Conservation (phyloP, 1,140 invertebrate genomes). For the Camponotus vicinus region DNA sequence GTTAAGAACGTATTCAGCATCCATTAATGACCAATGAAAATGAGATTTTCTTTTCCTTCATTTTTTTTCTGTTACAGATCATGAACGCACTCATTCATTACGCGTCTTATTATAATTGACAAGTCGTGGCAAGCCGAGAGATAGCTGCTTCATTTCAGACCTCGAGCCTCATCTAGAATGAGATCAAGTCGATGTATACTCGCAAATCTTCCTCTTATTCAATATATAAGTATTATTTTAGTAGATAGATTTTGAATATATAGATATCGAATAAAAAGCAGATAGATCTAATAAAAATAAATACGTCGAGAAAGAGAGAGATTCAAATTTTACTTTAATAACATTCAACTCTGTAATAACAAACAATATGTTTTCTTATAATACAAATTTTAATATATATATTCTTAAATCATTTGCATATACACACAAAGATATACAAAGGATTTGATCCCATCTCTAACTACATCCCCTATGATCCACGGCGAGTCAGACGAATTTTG, state of each 20-base stretch:
- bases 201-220: slow-evolving; percentile 8
- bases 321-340: slow-evolving; percentile 2
- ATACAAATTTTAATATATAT: background rate
- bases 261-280: background rate
- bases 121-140: slow-evolving; percentile 42
- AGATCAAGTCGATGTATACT: slow-evolving; percentile 7
- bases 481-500: slow-evolving; percentile 34
- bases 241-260: background rate
- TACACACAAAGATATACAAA: background rate
- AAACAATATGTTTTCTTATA: background rate
- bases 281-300: background rate
- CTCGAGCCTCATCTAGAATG: slow-evolving; percentile 15
- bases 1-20: slow-evolving; percentile 66
- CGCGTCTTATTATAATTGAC: slow-evolving; percentile 71
- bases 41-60: slow-evolving; percentile 49
- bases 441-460: background rate
- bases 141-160: slow-evolving; percentile 27
- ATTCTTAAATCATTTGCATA: background rate
- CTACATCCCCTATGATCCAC: background rate
- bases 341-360: background rate
- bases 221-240: background rate
- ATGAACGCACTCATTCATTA: slow-evolving; percentile 74
- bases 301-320: background rate
- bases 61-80: slow-evolving; percentile 49
- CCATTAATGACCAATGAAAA: slow-evolving; percentile 70